phyloP scores from a whole-genome alignment of 1,140 invertebrate genomes.

The Drosophila sechellia region DNA sequence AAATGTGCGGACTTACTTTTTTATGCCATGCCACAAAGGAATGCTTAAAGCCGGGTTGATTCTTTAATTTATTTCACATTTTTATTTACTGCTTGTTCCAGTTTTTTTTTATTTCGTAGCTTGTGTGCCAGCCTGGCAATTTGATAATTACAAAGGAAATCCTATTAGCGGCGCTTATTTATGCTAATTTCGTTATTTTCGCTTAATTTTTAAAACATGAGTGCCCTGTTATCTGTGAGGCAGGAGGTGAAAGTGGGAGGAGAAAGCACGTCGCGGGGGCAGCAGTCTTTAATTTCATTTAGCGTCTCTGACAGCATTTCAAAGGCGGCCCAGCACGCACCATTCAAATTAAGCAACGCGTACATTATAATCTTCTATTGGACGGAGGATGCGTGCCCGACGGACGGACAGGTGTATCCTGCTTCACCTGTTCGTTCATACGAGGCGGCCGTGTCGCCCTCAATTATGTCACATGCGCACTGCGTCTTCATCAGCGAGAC shows the following conservation, averaged over 20 bases:
- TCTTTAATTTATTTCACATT: conserved; percentile 51
- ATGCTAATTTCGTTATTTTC: conserved; percentile 75
- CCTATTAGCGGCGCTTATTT: conserved; percentile 75
- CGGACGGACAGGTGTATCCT: conserved; percentile 12
- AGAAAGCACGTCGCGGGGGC: neutral
- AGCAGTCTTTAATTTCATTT: conserved; percentile 78
- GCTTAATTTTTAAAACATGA: conserved; percentile 70
- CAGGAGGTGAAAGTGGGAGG: neutral
- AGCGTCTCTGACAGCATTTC: conserved; percentile 33
- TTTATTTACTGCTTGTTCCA: conserved; percentile 16
- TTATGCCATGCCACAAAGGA: conserved; percentile 11
- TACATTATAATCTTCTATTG: conserved; percentile 78
- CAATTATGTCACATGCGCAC: conserved; percentile 79
- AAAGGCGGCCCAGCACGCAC: conserved; percentile 42
- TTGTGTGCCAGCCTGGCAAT: conserved; percentile 43
- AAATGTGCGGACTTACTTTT: conserved; percentile 6
- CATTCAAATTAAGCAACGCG: conserved; percentile 77
- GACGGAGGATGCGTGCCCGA: conserved; percentile 31
- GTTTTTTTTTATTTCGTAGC: neutral
- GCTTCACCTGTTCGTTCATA: conserved; percentile 34
- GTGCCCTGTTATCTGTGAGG: conserved; percentile 64
- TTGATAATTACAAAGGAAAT: conserved; percentile 80
- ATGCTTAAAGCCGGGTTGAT: conserved; percentile 25
- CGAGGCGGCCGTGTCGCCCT: conserved; percentile 65
- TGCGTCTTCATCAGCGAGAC: conserved; percentile 53